Conservation (phyloP, 2,797 vertebrate genomes). For the Catharus ustulatus region DNA sequence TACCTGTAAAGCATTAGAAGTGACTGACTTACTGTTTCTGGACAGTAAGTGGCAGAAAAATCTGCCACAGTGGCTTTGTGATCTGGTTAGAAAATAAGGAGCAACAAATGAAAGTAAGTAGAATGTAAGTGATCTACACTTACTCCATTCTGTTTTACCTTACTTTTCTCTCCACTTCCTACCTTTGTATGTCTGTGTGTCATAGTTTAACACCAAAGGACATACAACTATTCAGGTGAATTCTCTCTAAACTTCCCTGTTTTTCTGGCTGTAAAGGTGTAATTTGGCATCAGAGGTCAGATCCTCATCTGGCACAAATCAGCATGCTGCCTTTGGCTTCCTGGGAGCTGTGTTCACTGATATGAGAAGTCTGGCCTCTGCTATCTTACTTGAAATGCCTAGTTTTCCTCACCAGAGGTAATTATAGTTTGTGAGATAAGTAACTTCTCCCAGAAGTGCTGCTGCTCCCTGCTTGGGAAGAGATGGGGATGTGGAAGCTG, state of each 20-base stretch:
- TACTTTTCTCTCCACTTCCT: background rate
- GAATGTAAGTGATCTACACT: background rate
- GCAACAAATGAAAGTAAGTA: background rate
- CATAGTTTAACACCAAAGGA: background rate
- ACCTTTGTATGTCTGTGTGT: background rate
- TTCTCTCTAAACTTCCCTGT: background rate
- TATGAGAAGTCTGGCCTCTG: background rate
- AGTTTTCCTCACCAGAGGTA: constrained; percentile 66
- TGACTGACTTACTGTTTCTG: background rate
- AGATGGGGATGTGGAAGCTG: constrained; percentile 12
- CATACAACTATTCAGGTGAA: background rate
- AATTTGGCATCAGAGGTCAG: background rate
- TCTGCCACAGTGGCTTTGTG: background rate
- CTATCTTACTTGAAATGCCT: background rate
- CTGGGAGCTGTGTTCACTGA: background rate
- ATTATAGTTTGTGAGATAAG: constrained; percentile 66
- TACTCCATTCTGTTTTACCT: background rate
- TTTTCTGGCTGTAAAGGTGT: constrained; percentile 3
- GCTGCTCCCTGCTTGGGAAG: constrained; percentile 14
- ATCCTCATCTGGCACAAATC: background rate
- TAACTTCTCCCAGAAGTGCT: constrained; percentile 42
- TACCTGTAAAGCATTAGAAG: background rate
- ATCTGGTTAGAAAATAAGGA: background rate
- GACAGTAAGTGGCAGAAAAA: background rate
- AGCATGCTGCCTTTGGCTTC: background rate